Conservation (phyloP, 2,113 vertebrate genomes). For the Cettia cetti region DNA sequence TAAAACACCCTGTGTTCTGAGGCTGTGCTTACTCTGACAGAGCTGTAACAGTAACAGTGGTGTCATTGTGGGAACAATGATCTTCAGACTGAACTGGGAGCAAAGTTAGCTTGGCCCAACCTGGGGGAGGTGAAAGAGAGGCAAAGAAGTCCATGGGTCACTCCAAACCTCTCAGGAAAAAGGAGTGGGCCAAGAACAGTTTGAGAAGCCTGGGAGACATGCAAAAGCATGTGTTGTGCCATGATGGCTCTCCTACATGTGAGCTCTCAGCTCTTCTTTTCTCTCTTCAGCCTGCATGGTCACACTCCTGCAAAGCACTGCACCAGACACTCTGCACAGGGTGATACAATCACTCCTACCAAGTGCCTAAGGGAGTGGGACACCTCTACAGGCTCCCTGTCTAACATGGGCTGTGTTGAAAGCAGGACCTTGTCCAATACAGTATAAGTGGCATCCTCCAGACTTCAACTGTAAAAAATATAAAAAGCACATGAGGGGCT, state of each 20-base stretch:
- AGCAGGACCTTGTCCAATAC: not conserved
- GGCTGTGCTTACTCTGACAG: not conserved
- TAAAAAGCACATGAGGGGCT: not conserved
- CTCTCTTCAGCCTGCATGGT: not conserved
- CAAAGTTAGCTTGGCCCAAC: not conserved
- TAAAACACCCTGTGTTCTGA: not conserved
- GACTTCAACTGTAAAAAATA: not conserved
- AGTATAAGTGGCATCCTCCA: not conserved
- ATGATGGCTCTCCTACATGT: fast-evolving
- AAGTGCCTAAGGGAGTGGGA: not conserved
- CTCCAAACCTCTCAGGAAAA: not conserved
- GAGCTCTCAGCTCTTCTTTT: not conserved
- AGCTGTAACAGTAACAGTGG: not conserved
- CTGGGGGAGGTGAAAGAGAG: not conserved
- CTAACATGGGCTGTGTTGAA: not conserved
- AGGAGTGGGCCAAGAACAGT: not conserved
- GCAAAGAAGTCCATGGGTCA: not conserved
- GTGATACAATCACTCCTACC: not conserved
- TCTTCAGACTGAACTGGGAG: not conserved
- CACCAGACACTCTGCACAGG: not conserved
- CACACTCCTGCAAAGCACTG: not conserved
- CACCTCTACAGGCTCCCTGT: not conserved
- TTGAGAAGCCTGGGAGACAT: not conserved
- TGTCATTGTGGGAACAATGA: not conserved
- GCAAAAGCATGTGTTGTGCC: not conserved